Evolutionary conservation across 2,797 vertebrate species (phyloP).

Genomic region (Molossus alvarezi): DNA sequence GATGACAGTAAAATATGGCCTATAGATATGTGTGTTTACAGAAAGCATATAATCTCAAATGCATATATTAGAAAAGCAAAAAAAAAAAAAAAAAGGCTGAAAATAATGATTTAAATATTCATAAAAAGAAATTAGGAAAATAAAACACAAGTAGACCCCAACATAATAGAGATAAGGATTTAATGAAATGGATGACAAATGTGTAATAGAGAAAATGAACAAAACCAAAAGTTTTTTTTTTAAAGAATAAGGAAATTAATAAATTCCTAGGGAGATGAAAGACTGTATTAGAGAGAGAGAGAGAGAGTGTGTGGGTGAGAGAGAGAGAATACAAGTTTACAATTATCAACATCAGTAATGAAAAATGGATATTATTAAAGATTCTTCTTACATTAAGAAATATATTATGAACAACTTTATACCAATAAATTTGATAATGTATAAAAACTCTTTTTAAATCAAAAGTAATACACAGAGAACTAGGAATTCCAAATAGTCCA

Average conservation of each 20-base stretch:
- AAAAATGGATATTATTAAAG: not conserved
- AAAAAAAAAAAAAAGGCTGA: not conserved
- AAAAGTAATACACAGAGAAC: constrained; percentile 49
- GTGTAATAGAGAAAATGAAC: not conserved
- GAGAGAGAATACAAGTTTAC: not conserved
- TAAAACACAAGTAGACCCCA: not conserved
- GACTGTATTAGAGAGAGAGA: not conserved
- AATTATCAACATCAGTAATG: constrained; percentile 25
- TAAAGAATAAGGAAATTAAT: constrained; percentile 34
- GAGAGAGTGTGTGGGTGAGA: not conserved
- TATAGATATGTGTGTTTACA: not conserved
- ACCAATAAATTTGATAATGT: constrained; percentile 45
- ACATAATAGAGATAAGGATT: not conserved
- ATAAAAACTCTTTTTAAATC: constrained; percentile 44
- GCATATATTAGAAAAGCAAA: not conserved
- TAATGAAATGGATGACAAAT: not conserved
- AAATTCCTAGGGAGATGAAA: not conserved
- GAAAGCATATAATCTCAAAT: not conserved
- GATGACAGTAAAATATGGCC: not conserved
- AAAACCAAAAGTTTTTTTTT: not conserved
- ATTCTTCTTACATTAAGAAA: constrained; percentile 24
- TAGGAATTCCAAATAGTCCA: constrained; percentile 47
- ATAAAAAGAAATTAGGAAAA: not conserved
- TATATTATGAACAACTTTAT: constrained; percentile 42
- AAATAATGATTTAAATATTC: not conserved